Conservation (phyloP, 2,113 vertebrate species). For the Rhabdomys dilectus region DNA sequence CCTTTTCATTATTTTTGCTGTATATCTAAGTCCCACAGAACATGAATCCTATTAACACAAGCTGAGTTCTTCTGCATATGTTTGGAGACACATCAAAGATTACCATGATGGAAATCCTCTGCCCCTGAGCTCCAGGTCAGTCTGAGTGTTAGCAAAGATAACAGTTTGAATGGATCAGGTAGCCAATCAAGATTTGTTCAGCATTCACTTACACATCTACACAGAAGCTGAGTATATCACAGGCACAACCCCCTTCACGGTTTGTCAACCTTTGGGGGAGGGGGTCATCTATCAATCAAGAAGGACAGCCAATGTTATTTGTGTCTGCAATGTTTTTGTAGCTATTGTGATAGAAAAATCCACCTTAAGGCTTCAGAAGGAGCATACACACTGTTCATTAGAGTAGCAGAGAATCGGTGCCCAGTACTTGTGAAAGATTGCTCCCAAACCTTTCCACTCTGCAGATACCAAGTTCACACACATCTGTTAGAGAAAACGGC, state of each 20-base stretch:
- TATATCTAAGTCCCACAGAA: not conserved
- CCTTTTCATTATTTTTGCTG: not conserved
- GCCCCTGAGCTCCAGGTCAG: not conserved
- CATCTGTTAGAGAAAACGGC: not conserved
- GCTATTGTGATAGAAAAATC: not conserved
- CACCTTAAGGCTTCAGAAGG: not conserved
- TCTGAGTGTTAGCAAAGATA: not conserved
- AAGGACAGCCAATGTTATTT: not conserved
- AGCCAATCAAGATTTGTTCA: not conserved
- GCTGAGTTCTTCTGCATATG: not conserved
- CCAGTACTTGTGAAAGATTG: not conserved
- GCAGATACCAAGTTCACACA: not conserved
- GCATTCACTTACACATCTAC: not conserved
- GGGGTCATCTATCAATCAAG: not conserved
- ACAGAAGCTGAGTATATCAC: rapidly evolving
- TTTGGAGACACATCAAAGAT: not conserved
- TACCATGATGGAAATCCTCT: not conserved
- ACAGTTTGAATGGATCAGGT: too few species aligned
- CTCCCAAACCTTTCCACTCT: not conserved
- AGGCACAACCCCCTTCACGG: not conserved
- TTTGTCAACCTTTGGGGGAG: not conserved
- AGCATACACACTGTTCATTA: not conserved
- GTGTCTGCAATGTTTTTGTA: not conserved
- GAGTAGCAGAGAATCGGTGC: not conserved
- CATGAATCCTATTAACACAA: not conserved